Conservation (phyloP, 2,888 invertebrate genomes). For the Calliphora vomitoria region DNA sequence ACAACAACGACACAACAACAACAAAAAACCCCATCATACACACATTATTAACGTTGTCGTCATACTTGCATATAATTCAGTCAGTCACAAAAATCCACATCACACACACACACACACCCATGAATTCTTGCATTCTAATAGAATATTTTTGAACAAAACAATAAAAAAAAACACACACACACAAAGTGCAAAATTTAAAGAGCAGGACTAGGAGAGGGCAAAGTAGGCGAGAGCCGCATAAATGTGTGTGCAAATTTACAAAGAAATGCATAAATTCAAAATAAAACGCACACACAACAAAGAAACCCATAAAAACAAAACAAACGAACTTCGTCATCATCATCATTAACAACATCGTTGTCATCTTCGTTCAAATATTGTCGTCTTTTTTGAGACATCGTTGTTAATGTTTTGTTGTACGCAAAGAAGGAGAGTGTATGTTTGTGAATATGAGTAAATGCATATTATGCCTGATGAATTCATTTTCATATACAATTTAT, state of each 20-base stretch:
- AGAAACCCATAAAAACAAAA: no score
- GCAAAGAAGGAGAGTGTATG: neutral
- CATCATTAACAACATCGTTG: constrained; percentile 18
- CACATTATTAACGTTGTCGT: constrained; percentile 58
- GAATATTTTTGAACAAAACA: constrained; percentile 24
- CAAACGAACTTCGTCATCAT: constrained; percentile 11
- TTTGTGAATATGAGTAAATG: neutral
- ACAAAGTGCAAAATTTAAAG: constrained; percentile 1
- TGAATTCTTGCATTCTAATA: constrained; percentile 3
- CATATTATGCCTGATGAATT: constrained; percentile 21
- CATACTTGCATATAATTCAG: constrained; percentile 66
- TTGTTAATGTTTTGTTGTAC: neutral
- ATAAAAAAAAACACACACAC: constrained; percentile 18
- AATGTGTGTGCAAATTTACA: constrained; percentile 53
- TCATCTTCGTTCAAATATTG: constrained; percentile 47
- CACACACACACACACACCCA: constrained; percentile 1
- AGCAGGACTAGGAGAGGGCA: neutral
- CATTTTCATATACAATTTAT: constrained; percentile 16
- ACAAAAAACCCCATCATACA: constrained; percentile 37
- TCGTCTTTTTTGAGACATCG: neutral
- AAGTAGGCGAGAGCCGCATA: neutral
- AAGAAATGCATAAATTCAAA: constrained; percentile 69
- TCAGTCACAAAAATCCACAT: constrained; percentile 10
- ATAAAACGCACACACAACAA: neutral
- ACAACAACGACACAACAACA: constrained; percentile 18